Conservation (phyloP, 1,140 invertebrate genomes). For the Macrostomum lignano region DNA sequence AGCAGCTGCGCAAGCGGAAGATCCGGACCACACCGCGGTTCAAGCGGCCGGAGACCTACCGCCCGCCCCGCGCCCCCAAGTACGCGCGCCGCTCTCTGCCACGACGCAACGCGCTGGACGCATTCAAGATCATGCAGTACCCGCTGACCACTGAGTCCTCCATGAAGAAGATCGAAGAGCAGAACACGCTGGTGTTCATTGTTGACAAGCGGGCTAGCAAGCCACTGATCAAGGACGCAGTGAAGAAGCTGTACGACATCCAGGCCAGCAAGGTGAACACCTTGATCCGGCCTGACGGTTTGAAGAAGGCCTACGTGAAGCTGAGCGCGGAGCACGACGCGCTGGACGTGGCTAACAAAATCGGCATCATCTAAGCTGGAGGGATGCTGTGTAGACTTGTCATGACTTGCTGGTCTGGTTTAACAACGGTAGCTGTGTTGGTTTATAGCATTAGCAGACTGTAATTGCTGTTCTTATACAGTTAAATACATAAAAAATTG, state of each 20-base stretch:
- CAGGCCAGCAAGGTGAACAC: constrained; percentile 94
- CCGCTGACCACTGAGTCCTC: constrained; percentile 94
- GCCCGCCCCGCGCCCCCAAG: constrained; percentile 59
- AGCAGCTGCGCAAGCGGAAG: constrained; percentile 35
- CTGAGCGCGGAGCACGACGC: constrained; percentile 89
- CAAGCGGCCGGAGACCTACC: constrained; percentile 63
- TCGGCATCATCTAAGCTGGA: constrained; percentile 5
- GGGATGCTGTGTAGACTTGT: too few relatives aligned
- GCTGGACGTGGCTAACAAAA: constrained; percentile 88
- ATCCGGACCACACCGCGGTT: constrained; percentile 78
- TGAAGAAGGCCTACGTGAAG: constrained; percentile 95
- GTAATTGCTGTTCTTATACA: too few relatives aligned
- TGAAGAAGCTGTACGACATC: constrained; percentile 91
- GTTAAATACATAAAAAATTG: too few relatives aligned
- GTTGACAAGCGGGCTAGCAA: constrained; percentile 88
- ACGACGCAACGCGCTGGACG: neutral
- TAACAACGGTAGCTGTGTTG: too few relatives aligned
- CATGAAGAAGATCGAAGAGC: constrained; percentile 99
- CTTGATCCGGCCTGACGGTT: constrained; percentile 75
- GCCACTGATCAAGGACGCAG: constrained; percentile 61
- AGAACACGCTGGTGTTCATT: constrained; percentile 94
- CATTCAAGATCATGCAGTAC: constrained; percentile 53
- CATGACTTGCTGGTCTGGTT: too few relatives aligned
- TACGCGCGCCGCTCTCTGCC: constrained; percentile 35
- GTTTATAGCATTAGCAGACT: too few relatives aligned